phyloP scores from a whole-genome alignment of 2,888 invertebrate species.

The Neuroscelio doddi region DNA sequence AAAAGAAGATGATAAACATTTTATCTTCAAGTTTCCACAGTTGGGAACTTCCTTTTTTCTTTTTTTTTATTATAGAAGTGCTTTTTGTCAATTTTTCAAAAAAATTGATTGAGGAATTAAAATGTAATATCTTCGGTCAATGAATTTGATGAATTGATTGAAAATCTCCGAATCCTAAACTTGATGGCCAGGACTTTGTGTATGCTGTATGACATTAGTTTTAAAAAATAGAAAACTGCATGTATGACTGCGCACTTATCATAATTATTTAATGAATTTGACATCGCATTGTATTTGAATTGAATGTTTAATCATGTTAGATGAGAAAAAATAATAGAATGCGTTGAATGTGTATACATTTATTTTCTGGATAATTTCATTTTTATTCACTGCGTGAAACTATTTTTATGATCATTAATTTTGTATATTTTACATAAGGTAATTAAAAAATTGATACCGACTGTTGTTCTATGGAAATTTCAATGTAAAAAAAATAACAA shows the following conservation, averaged over 20 bases:
- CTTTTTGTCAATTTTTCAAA: constrained; percentile 41
- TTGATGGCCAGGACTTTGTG: constrained; percentile 12
- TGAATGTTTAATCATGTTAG: constrained; percentile 5
- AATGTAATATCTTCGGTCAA: constrained; percentile 15
- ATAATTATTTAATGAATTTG: constrained; percentile 1
- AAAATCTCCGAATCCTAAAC: not conserved
- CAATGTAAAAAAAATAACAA: not conserved
- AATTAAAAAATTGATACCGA: not conserved
- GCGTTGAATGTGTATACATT: not conserved
- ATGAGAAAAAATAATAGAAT: not conserved
- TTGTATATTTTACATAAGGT: not conserved
- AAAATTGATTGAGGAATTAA: constrained; percentile 39
- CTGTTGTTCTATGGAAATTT: not conserved
- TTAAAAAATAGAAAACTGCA: not conserved
- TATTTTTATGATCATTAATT: not conserved
- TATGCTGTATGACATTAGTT: constrained; percentile 6
- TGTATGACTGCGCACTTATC: not conserved
- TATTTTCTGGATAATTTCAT: constrained; percentile 1
- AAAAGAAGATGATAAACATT: not conserved
- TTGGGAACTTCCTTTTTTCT: too few relatives aligned
- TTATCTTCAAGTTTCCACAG: constrained; percentile 41
- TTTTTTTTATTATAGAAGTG: constrained; percentile 49
- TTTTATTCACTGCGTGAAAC: not conserved
- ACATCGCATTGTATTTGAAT: not conserved
- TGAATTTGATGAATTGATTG: not conserved